phyloP scores from a whole-genome alignment of 2,113 vertebrate species.

The Nematolebias whitei region DNA sequence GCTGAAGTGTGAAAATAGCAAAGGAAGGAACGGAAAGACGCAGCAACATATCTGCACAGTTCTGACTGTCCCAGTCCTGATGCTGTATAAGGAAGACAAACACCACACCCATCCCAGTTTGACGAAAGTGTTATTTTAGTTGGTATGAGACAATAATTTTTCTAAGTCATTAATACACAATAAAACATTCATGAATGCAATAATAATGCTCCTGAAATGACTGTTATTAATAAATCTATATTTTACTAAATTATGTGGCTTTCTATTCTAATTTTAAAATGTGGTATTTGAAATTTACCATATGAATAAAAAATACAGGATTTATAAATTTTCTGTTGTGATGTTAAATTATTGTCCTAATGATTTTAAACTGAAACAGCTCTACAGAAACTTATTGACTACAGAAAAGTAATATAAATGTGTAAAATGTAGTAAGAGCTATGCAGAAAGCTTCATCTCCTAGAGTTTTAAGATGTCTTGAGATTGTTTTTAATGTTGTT shows the following conservation, averaged over 20 bases:
- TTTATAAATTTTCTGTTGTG: too few relatives aligned
- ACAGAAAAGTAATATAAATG: too few relatives aligned
- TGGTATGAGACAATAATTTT: constrained; percentile 32
- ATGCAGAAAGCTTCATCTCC: too few relatives aligned
- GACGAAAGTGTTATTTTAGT: constrained; percentile 32
- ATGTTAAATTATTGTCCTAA: too few relatives aligned
- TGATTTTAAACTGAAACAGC: too few relatives aligned
- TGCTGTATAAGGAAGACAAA: constrained; percentile 17
- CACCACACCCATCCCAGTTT: constrained; percentile 5
- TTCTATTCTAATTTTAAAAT: not conserved
- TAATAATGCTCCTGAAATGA: not conserved
- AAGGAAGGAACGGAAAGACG: constrained; percentile 26
- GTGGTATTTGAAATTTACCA: not conserved
- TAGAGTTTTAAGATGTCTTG: too few relatives aligned
- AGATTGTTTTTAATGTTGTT: too few relatives aligned
- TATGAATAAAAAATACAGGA: not conserved
- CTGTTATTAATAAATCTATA: constrained; percentile 42
- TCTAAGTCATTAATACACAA: constrained; percentile 37
- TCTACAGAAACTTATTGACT: too few relatives aligned
- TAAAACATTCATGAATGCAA: constrained; percentile 39
- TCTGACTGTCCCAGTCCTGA: not conserved
- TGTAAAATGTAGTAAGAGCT: too few relatives aligned
- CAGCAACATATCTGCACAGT: constrained; percentile 19
- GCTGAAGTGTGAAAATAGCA: constrained; percentile 50
- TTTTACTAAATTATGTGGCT: constrained; percentile 41